Base-by-base conservation (phyloP, 1,140 invertebrate genomes). In the Euwallacea fornicatus region DNA sequence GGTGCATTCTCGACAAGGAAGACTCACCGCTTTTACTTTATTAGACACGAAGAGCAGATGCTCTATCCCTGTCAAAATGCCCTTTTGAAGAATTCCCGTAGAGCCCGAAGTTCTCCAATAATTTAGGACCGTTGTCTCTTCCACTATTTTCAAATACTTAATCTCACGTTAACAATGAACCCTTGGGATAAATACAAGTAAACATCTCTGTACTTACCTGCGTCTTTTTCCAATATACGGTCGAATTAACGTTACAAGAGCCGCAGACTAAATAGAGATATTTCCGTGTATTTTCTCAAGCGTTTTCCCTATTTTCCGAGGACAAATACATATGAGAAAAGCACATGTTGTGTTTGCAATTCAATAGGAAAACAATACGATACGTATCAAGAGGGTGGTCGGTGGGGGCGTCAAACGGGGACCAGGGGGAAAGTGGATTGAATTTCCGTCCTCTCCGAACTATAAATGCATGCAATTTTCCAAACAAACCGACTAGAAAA, bases 391-490 rank as follows among this genome's bases (percentile, higher is more conserved):
- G 54, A 58, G 62, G 69, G 62, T 53, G 62, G 56, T 15, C 9
- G n/a, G n/a, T 43, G 60, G 67, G 54, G 21, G 21, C 21, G 7
- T 10, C 33, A n/a, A 54, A 10, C 54, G 6, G 56, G 6, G 55
- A 46, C 8, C 4, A 11, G 68, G 56, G 46, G 33, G 64, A 33
- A 62, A 72, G 70, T 72, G 70, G 64, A 72, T 72, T 72, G 70
- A 72, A 72, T 72, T 71, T 72, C 70, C 62, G 56, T 72, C 59
- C 65, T 72, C 56, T 66, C 65, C 43, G 70, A 72, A 66, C 70
- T 72, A 72, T 72, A 72, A 72, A 72, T 72, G 70, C 70, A 72
- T 72, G 70, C 70, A 72, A 72, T 72, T 72, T 72, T 72, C 70
- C 63, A 61, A 67, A 66, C 70, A 72, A 72, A 72, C 70, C 70